Evolutionary conservation across 2,888 invertebrate genomes (phyloP), one percentile per base, ranked within the genome.

Genomic region (Euphydryas editha): DNA sequence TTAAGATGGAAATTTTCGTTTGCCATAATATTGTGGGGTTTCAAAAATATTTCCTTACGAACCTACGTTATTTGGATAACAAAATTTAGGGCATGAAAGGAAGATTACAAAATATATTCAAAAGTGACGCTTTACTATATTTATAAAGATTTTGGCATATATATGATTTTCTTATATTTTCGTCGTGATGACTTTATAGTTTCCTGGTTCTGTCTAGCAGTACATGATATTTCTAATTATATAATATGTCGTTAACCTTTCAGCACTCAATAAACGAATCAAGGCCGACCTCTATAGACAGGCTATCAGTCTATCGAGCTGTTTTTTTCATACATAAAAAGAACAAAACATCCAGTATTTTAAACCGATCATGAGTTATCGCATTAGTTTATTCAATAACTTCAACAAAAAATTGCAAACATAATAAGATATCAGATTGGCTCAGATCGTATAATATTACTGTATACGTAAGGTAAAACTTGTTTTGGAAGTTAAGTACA

Each of bases 231-330:
- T 30, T n/a, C 4, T 54, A 54, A 17, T 1, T 20, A 44, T 20
- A 21, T 21, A 13, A 36, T 7, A 57, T 65, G 58, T 47, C 59
- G 57, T 49, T 66, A 66, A 66, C 66, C 63, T 60, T 44, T 51
- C 61, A 60, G 59, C 47, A 62, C 57, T 58, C 62, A 62, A 62
- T 62, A 58, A 59, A 54, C 55, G 15, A 58, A 54, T 65, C 65
- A 70, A 70, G 65, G 67, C 62, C 62, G 47, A 54, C 42, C 36
- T 51, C 37, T 36, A 54, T 54, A 36, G 54, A 36, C 17, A 54
- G 30, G 13, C 30, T 39, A 57, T 24, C 62, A n/a, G 57, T 59
- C 58, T 55, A 65, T 55, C 55, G 42, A 59, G 58, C 24, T 47
- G 54, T 59, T 62, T 67, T 67, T 47, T 47, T 47, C 24, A 63